A percentile compares a stretch with the other conserved stretches of the same genome.
Conservation (phyloP, 2,888 invertebrate genomes). For the Cordilura impudica region DNA sequence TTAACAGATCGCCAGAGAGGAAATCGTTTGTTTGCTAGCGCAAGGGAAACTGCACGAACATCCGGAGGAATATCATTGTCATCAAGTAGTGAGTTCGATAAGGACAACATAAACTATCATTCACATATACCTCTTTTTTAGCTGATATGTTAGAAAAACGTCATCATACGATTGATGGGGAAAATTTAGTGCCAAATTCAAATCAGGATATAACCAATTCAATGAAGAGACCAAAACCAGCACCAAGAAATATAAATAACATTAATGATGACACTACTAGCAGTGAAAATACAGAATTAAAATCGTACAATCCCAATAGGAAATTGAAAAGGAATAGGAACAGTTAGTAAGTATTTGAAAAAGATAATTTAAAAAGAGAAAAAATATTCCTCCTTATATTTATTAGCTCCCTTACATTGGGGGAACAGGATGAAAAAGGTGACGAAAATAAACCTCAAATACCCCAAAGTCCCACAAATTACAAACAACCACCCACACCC, state of each 20-base stretch:
- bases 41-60: conserved; percentile 70
- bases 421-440: conserved; percentile 69
- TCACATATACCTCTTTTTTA: background rate
- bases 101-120: background rate
- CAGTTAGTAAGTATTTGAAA: conserved; percentile 69
- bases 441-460: conserved; percentile 77
- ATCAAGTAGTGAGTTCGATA: conserved; percentile 72
- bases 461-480: conserved; percentile 93
- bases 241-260: conserved; percentile 69
- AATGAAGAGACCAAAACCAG: conserved; percentile 73
- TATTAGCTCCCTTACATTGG: conserved; percentile 66
- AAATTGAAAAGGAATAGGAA: conserved; percentile 76
- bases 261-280: conserved; percentile 69
- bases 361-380: background rate
- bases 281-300: conserved; percentile 71
- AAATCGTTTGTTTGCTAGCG: conserved; percentile 72
- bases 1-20: conserved; percentile 67
- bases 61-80: conserved; percentile 69
- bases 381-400: too few relatives aligned
- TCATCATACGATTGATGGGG: conserved; percentile 68
- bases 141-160: conserved; percentile 73
- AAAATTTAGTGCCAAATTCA: conserved; percentile 69
- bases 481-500: conserved; percentile 94
- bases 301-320: conserved; percentile 77
- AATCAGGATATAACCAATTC: conserved; percentile 70